Evolutionary conservation across 2,797 vertebrate genomes (phyloP), one percentile per base, ranked within the genome.

Genomic region (Coregonus suidteri): DNA sequence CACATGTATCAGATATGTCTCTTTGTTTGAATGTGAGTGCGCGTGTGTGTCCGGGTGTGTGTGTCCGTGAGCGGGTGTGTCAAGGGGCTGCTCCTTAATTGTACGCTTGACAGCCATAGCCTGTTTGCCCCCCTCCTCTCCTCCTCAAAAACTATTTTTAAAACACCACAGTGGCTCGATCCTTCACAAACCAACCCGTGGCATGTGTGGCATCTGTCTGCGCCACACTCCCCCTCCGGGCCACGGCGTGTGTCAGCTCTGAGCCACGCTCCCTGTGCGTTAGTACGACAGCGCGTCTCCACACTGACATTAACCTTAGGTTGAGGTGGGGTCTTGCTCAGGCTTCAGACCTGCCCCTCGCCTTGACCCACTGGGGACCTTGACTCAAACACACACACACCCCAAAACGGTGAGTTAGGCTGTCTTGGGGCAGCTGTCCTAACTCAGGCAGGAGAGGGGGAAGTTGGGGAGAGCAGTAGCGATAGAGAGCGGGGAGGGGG

Each of bases 181-280:
- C 86, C 83, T 71, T 85, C 16, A 66, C 79, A 30, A 41, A 5
- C 14, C 7, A 85, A 78, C 77, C 35, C 85, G 83, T 70, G 90
- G 92, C 86, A 92, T 92, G 90, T 73, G 3, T 88, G 84, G 91
- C 88, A 91, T 93, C 86, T 89, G 84, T 90, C 90, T 74, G 66
- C 82, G 65, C 65, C 73, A 2, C 25, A 0, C 25, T 20, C 41
- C 41, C 74, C 72, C 79, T 20, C 77, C 41, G 51, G 47, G 20
- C 74, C 69, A 0, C 9, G 5, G 73, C 83, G 80, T 66, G 62
- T 47, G 41, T 47, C 41, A 47, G 2, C 73, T 66, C 77, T 84
- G 81, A 84, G 83, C 69, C 54, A 18, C 85, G 85, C 80, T 85
- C 67, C 30, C 76, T 41, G 41, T 47, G 41, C 9, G 3, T 13